Base-by-base conservation (phyloP, 1,140 invertebrate species). In the Bicyclus anynana region DNA sequence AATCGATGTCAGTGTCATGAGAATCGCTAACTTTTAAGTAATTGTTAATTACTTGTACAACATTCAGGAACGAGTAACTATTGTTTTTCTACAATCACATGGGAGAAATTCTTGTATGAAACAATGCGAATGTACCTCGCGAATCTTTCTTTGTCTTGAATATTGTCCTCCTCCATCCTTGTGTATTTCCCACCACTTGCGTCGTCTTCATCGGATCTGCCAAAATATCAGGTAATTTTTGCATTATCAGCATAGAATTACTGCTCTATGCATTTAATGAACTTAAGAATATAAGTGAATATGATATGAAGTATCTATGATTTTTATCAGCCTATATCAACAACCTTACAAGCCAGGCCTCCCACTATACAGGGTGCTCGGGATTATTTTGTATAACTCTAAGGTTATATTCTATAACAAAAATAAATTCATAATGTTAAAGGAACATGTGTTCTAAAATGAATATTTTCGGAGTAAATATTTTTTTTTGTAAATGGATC, bases 141-240 rank as follows among this genome's bases (percentile, higher is more conserved):
- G 92, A 97, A 98, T 73, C 96, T 93, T 85, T 98, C 97, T 90
- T 98, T 98, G 87, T 98, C 97, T 91, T 97, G 96, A 89, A 96
- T 94, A 87, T 93, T 95, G 72, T 97, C 96, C 88, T 97, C 96
- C 83, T 98, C 97, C 93, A 96, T 94, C 91, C 94, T 93, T 74
- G 92, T 91, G 84, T 94, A 95, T 91, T 95, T 96, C 74, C 91
- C 92, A 62, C 92, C 92, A 89, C 92, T 94, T 76, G 93, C 93
- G 90, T 95, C 94, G 91, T 95, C 94, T 90, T 95, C 94, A 93
- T 95, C 94, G 83, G 94, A 95, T 90, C 94, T 95, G 55, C 38
- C 27, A 0, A 29, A 4, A 23, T 18, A 53, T 40, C 14, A 44
- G 18, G 48, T 65, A 64, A 47, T 21, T n/a, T 44, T 44, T 2